phyloP scores from a whole-genome alignment of 2,797 vertebrate species.

The Myripristis jacobus region DNA sequence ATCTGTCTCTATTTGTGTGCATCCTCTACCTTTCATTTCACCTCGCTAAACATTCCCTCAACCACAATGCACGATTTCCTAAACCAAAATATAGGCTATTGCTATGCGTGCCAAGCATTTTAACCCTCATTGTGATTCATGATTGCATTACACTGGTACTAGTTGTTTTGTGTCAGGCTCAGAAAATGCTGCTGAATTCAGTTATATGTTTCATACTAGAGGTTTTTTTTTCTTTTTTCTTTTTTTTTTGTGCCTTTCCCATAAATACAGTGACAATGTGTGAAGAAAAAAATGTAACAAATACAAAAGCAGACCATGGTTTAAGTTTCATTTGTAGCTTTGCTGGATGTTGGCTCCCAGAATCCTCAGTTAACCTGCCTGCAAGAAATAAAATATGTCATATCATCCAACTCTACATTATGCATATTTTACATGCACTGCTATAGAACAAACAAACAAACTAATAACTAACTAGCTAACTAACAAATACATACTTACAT shows the following conservation, averaged over 20 bases:
- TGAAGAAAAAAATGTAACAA: neutral
- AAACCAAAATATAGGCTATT: neutral
- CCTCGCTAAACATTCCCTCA: neutral
- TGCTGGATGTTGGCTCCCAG: neutral
- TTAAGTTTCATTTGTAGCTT: neutral
- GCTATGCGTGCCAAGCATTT: conserved; percentile 2
- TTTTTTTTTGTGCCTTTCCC: neutral
- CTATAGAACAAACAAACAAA: too few species aligned
- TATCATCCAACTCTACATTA: too few species aligned
- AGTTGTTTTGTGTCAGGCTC: conserved; percentile 20
- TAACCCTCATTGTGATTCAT: conserved; percentile 12
- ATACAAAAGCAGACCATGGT: neutral
- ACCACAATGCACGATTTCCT: neutral
- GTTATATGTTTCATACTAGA: neutral
- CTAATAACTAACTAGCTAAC: too few species aligned
- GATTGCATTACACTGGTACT: neutral
- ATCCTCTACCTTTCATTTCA: conserved; percentile 28
- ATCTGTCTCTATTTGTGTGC: conserved; percentile 57
- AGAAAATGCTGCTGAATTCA: neutral
- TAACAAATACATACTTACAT: too few species aligned
- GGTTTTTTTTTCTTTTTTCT: too few species aligned
- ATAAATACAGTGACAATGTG: neutral
- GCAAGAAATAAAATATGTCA: neutral
- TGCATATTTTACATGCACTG: too few species aligned
- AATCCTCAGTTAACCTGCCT: neutral